Evolutionary conservation across 2,888 invertebrate species (phyloP).

Genomic region (Antitype chi): DNA sequence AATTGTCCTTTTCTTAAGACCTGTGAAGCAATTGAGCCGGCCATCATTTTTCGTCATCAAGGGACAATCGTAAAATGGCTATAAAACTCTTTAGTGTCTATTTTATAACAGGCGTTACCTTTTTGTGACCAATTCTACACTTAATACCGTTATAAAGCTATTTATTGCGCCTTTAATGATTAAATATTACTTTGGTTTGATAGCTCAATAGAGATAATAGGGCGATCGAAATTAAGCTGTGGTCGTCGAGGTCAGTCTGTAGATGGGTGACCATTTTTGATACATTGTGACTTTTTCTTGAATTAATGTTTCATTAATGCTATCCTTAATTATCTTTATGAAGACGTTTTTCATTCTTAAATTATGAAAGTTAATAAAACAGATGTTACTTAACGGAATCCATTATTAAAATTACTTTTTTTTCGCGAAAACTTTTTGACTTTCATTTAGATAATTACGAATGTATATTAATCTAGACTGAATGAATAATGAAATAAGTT

Average conservation of each 20-base stretch:
- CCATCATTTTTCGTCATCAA: constrained; percentile 49
- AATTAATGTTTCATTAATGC: background rate
- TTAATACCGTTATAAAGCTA: constrained; percentile 61
- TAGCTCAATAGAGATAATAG: constrained; percentile 40
- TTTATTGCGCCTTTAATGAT: constrained; percentile 57
- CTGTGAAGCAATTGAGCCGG: constrained; percentile 28
- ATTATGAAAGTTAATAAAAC: constrained; percentile 31
- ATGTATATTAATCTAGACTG: background rate
- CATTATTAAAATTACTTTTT: constrained; percentile 41
- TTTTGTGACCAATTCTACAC: constrained; percentile 61
- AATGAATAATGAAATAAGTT: background rate
- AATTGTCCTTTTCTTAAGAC: constrained; percentile 8
- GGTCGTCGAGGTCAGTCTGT: background rate
- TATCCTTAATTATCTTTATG: constrained; percentile 20
- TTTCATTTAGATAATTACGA: constrained; percentile 22
- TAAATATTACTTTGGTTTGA: constrained; percentile 45
- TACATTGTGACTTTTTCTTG: background rate
- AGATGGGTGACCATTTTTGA: background rate
- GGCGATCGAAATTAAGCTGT: constrained; percentile 10
- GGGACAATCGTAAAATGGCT: constrained; percentile 56
- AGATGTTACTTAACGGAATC: constrained; percentile 24
- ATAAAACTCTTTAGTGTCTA: constrained; percentile 56
- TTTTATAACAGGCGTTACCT: constrained; percentile 57
- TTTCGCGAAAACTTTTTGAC: constrained; percentile 1
- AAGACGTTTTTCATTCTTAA: constrained; percentile 10